A percentile compares a stretch with the other conserved stretches of the same genome.
phyloP scores from a whole-genome alignment of 2,797 vertebrate species.

The Coendou prehensilis region DNA sequence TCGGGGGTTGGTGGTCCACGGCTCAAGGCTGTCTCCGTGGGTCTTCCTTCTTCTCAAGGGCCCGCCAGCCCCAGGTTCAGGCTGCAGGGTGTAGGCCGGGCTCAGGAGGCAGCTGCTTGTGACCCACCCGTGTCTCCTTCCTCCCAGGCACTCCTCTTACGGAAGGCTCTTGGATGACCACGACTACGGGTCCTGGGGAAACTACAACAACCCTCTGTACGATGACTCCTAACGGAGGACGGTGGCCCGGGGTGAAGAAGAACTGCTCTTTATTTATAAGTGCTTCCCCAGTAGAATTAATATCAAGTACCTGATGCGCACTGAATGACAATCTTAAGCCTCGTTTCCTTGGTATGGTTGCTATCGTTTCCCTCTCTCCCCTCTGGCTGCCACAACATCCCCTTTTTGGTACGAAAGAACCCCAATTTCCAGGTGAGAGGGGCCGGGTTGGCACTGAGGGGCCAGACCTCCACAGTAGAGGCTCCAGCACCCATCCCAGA shows the following conservation, averaged over 20 bases:
- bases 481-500: background rate
- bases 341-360: constrained; percentile 80
- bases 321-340: constrained; percentile 69
- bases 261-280: constrained; percentile 86
- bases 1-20: fast-evolving
- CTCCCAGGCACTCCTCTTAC: constrained; percentile 91
- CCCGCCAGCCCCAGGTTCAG: background rate
- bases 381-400: constrained; percentile 69
- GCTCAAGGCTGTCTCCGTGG: background rate
- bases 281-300: constrained; percentile 85
- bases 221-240: constrained; percentile 91
- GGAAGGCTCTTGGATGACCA: constrained; percentile 92
- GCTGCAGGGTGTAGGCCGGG: background rate
- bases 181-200: constrained; percentile 90
- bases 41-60: fast-evolving
- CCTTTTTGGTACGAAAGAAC: constrained; percentile 57
- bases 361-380: constrained; percentile 69
- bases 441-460: constrained; percentile 5
- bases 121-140: background rate
- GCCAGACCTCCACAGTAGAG: background rate
- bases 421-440: constrained; percentile 34
- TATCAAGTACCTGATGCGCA: constrained; percentile 67
- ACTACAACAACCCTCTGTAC: constrained; percentile 96
- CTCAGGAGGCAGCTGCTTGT: background rate
- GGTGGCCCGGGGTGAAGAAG: background rate